Percentiles rank a stretch among this genome's conserved stretches.
Evolutionary conservation across 2,797 vertebrate species (phyloP).

Genomic region (Clarias pachynema): DNA sequence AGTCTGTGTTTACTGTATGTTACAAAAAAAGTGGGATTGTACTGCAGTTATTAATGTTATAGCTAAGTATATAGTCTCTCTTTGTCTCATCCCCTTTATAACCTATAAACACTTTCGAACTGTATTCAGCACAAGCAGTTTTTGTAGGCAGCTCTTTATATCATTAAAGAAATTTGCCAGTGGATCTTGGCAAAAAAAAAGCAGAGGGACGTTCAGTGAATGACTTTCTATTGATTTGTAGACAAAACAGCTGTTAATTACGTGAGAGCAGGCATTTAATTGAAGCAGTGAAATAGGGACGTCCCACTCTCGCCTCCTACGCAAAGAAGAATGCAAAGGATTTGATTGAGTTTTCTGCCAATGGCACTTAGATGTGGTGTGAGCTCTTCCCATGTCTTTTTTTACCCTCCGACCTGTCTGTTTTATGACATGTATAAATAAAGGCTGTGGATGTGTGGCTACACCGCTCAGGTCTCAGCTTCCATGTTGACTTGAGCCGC

Average conservation of each 20-base stretch:
- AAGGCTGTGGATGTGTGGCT: slow-evolving; percentile 41
- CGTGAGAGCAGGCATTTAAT: slow-evolving; percentile 74
- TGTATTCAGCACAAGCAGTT: slow-evolving; percentile 49
- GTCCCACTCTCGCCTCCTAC: slow-evolving; percentile 62
- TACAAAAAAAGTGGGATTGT: background rate
- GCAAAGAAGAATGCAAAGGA: slow-evolving; percentile 62
- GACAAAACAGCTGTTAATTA: slow-evolving; percentile 82
- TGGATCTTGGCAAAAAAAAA: slow-evolving; percentile 60
- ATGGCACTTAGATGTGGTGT: slow-evolving; percentile 49
- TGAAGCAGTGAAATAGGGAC: slow-evolving; percentile 71
- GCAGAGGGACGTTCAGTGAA: slow-evolving; percentile 77
- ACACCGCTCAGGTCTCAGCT: slow-evolving; percentile 42
- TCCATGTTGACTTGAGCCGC: slow-evolving; percentile 38
- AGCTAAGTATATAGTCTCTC: background rate
- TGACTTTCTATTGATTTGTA: slow-evolving; percentile 76
- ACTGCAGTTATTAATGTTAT: slow-evolving; percentile 8
- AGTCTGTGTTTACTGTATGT: background rate
- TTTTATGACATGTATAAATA: slow-evolving; percentile 51
- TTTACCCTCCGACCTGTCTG: slow-evolving; percentile 29
- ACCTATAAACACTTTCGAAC: background rate
- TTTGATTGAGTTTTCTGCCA: slow-evolving; percentile 69
- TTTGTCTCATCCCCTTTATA: too few species aligned
- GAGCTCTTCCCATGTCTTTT: background rate
- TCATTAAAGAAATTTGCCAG: slow-evolving; percentile 48
- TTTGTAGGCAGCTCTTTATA: slow-evolving; percentile 58